Evolutionary conservation across 2,888 invertebrate species (phyloP).

Genomic region (Harmothoe impar): DNA sequence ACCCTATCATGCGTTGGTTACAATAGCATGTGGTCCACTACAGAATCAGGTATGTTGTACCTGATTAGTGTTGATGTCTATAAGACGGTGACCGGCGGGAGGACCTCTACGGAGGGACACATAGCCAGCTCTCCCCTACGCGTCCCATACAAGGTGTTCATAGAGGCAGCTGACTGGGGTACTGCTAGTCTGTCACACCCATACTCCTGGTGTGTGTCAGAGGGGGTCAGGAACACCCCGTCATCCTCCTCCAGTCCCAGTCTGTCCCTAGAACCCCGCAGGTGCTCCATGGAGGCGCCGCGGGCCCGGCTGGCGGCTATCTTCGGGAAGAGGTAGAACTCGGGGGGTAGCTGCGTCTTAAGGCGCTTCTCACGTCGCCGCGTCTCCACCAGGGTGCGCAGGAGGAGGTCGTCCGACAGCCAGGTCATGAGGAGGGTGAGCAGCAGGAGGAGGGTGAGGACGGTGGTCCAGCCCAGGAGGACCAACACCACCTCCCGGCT

Average conservation of each 20-base stretch:
- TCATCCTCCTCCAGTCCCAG: neutral
- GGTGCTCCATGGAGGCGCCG: neutral
- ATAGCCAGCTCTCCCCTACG: neutral
- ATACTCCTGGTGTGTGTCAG: neutral
- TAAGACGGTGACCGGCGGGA: neutral
- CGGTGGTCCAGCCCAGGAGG: neutral
- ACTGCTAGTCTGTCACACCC: neutral
- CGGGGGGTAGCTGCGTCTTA: neutral
- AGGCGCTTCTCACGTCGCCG: neutral
- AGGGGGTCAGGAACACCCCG: neutral
- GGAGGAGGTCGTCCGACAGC: conserved; percentile 43
- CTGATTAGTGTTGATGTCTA: too few species aligned
- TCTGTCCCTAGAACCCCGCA: neutral
- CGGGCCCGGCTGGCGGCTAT: neutral
- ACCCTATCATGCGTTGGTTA: too few species aligned
- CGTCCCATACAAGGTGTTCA: neutral
- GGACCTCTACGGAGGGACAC: conserved; percentile 12
- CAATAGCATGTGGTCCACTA: too few species aligned
- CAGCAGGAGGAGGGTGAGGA: conserved; percentile 40
- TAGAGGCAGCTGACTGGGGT: neutral
- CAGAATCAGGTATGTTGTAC: too few species aligned
- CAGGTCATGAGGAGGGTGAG: conserved; percentile 42
- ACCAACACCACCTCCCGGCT: neutral
- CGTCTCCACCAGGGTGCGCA: neutral
- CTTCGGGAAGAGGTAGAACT: conserved; percentile 51